Percentiles rank a stretch among this genome's conserved stretches.
phyloP scores from a whole-genome alignment of 2,888 invertebrate genomes.

The Stictocephala bisonia region DNA sequence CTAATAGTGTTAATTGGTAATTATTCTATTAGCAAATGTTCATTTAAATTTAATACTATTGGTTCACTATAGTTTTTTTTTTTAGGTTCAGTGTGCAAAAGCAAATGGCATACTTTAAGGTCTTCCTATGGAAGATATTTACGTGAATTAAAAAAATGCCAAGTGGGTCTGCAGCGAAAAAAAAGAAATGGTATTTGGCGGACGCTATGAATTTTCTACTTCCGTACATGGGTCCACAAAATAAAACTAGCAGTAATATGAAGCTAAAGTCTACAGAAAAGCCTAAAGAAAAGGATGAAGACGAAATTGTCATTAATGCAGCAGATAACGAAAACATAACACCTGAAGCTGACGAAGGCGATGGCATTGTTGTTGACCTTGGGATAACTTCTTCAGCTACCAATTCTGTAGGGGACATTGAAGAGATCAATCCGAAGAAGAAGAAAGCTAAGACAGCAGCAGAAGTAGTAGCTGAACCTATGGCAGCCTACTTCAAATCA shows the following conservation, averaged over 20 bases:
- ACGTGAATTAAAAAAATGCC: constrained; percentile 40
- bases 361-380: neutral
- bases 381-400: neutral
- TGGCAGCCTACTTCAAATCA: constrained; percentile 20
- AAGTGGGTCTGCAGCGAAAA: constrained; percentile 21
- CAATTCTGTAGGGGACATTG: neutral
- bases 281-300: too few relatives aligned
- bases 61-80: too few relatives aligned
- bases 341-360: neutral
- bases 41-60: too few relatives aligned
- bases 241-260: constrained; percentile 14
- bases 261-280: neutral
- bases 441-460: constrained; percentile 15
- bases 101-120: constrained; percentile 46
- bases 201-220: constrained; percentile 47
- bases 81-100: constrained; percentile 46
- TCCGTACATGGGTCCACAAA: constrained; percentile 28
- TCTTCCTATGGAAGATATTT: constrained; percentile 43
- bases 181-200: constrained; percentile 47
- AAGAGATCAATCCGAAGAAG: constrained; percentile 12
- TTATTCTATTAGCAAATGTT: too few relatives aligned
- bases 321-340: neutral
- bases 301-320: too few relatives aligned
- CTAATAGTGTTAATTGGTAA: too few relatives aligned
- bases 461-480: constrained; percentile 29